Conservation (phyloP, 2,797 vertebrate genomes). For the Tauraco hartlaubi region DNA sequence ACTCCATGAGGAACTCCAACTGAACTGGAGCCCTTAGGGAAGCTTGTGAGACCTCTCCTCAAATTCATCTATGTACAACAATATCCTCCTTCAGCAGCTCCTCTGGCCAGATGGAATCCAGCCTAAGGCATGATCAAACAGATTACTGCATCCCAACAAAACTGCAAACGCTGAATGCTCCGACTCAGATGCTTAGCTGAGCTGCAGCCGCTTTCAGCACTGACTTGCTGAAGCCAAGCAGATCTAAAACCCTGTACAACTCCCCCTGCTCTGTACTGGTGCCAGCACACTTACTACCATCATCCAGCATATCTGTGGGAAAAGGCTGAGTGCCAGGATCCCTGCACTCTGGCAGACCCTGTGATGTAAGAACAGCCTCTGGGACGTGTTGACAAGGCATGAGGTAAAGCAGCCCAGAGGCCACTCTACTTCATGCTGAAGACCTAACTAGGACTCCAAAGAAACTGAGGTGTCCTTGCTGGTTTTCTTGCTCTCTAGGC, state of each 20-base stretch:
- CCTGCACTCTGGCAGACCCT: constrained; percentile 45
- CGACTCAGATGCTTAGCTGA: neutral
- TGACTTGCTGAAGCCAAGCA: constrained; percentile 15
- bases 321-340: constrained; percentile 19
- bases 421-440: neutral
- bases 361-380: neutral
- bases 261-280: constrained; percentile 3
- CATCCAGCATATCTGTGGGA: constrained; percentile 33
- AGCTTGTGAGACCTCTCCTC: neutral
- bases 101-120: neutral
- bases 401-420: neutral
- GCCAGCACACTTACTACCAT: neutral
- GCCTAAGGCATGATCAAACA: neutral
- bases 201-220: constrained; percentile 1
- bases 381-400: neutral
- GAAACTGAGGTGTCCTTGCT: neutral
- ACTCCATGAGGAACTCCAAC: neutral
- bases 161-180: neutral
- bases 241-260: neutral
- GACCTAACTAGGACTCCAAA: neutral
- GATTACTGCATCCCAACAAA: neutral
- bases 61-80: neutral
- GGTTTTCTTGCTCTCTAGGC: neutral
- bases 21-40: neutral
- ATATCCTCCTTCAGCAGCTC: neutral